These are phyloP conservation scores for Macropodus opercularis DNA, from an alignment of 2,797 vertebrate species.

Conservation along the genomic window DNA sequence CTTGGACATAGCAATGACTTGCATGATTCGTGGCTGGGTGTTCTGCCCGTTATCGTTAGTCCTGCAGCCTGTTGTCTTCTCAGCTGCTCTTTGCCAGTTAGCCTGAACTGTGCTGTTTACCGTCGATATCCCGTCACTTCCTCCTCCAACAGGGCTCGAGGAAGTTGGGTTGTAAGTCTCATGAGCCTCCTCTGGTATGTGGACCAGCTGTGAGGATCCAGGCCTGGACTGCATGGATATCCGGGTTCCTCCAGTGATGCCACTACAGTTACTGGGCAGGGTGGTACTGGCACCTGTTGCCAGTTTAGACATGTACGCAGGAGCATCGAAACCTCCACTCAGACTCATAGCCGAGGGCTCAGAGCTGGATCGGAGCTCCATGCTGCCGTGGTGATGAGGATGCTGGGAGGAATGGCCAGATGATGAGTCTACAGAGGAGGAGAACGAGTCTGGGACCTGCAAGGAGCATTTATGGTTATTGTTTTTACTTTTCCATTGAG, in stretches of 20 bases:
- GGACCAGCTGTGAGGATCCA: slow-evolving; percentile 95
- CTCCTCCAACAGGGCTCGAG: slow-evolving; percentile 77
- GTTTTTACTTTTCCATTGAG: slow-evolving; percentile 97
- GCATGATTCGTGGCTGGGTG: slow-evolving; percentile 92
- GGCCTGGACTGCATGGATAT: slow-evolving; percentile 93
- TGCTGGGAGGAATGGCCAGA: slow-evolving; percentile 71
- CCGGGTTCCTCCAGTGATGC: slow-evolving; percentile 89
- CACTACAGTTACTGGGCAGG: slow-evolving; percentile 87
- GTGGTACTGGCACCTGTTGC: slow-evolving; percentile 83
- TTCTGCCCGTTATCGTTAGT: slow-evolving; percentile 76
- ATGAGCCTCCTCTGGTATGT: slow-evolving; percentile 97
- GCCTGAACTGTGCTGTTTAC: slow-evolving; percentile 80
- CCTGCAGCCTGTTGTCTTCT: slow-evolving; percentile 88
- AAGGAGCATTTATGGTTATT: slow-evolving; percentile 90
- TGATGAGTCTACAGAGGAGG: slow-evolving; percentile 65
- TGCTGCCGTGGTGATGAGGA: slow-evolving; percentile 85
- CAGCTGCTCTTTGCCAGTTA: slow-evolving; percentile 93
- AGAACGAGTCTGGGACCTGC: slow-evolving; percentile 86
- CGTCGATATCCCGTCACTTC: slow-evolving; percentile 23
- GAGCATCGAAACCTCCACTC: slow-evolving; percentile 84
- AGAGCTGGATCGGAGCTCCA: slow-evolving; percentile 90
- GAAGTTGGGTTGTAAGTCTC: slow-evolving; percentile 84
- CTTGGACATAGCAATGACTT: slow-evolving; percentile 97
- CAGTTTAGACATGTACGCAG: slow-evolving; percentile 74
- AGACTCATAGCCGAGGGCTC: slow-evolving; percentile 87